Percentiles rank a stretch among this genome's conserved stretches.
Conservation (phyloP, 1,140 invertebrate species). For the Achatina immaculata region DNA sequence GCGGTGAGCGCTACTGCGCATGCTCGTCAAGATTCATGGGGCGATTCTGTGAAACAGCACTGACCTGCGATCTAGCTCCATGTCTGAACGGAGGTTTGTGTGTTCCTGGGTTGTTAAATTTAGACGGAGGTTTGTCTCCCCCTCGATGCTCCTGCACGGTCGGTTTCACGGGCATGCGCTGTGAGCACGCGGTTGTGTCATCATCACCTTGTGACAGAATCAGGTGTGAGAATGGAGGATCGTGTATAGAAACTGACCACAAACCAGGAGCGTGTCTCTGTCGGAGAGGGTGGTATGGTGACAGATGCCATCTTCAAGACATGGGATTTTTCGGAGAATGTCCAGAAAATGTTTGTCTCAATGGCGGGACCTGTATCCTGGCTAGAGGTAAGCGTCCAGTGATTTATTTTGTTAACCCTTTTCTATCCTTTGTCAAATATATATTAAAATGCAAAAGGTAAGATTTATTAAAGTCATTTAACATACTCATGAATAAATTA, state of each 20-base stretch:
- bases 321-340: not conserved
- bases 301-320: not conserved
- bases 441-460: too few species aligned
- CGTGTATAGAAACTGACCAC: not conserved
- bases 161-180: constrained; percentile 27
- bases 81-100: constrained; percentile 24
- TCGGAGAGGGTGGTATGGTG: constrained; percentile 11
- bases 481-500: too few species aligned
- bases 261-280: not conserved
- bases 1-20: not conserved
- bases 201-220: not conserved
- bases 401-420: too few species aligned
- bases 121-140: not conserved
- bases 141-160: not conserved
- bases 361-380: constrained; percentile 12
- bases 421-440: too few species aligned
- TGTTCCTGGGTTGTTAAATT: not conserved
- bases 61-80: constrained; percentile 17
- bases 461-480: too few species aligned
- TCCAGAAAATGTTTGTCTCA: not conserved
- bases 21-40: not conserved
- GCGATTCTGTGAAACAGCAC: not conserved
- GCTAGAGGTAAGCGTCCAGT: constrained; percentile 13
- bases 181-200: not conserved
- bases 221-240: constrained; percentile 1